Evolutionary conservation across 2,888 invertebrate genomes (phyloP), one percentile per base, ranked within the genome.

Genomic region (Polylopha cassiicola): DNA sequence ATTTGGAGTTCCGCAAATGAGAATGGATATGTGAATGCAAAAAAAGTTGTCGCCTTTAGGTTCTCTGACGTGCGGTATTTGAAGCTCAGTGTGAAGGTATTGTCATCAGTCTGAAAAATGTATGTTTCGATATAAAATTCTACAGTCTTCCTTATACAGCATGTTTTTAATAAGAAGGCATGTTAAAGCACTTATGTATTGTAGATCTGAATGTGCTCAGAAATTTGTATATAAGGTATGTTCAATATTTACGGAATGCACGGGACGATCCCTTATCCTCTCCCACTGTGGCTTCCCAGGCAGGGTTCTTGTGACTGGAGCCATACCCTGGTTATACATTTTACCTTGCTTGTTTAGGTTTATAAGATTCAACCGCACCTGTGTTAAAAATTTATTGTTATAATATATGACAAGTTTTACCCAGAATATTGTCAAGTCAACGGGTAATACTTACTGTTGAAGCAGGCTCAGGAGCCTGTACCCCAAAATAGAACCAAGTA

Each of bases 401-500:
- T 4, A 34, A 15, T 21, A 18, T 38, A 4, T 10, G 29, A 37
- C 13, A 30, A n/a, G n/a, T n/a, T n/a, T n/a, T n/a, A 10, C 10
- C 7, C 10, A 9, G 2, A 23, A 11, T 11, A 6, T 23, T 13
- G n/a, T 6, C 23, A 23, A 6, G 4, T 10, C 9, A 13, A 15
- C 31, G 11, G 39, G 30, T 22, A 3, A 36, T 16, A 43, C 46
- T 91, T 53, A 95, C 89, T 56, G 88, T 66, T 30, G 87, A 65
- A 48, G 84, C 86, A 15, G 89, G 78, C 51, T 81, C 75, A 37
- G 67, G 63, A 2, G 87, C 89, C 61, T 89, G 88, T 31, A 97
- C 79, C 4, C 94, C 95, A 76, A 97, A 97, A 73, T 95, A 92
- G 78, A 97, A 97, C 97, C 97, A 97, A 1, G 96, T 95, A 48